phyloP scores from a whole-genome alignment of 2,113 vertebrate species.

The Bambusicola thoracicus region DNA sequence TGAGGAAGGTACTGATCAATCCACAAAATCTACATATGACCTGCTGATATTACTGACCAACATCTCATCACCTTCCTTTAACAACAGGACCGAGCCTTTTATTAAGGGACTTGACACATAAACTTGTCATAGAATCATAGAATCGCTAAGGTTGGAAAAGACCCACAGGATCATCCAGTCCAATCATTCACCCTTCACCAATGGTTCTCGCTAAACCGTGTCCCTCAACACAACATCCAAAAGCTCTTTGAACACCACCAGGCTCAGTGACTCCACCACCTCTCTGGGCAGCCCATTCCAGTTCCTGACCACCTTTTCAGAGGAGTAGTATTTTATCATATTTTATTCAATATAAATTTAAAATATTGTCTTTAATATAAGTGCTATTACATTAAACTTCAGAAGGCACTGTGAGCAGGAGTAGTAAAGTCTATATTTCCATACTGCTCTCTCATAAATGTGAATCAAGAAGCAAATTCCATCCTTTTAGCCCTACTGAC shows the following conservation, averaged over 20 bases:
- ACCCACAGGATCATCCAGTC: no score
- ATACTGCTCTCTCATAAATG: accelerated
- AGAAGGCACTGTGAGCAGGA: background rate
- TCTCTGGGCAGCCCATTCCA: no score
- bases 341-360: background rate
- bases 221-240: no score
- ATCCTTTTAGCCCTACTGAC: background rate
- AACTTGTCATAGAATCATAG: no score
- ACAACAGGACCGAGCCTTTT: background rate
- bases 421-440: accelerated
- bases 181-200: no score
- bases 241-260: no score
- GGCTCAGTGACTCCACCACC: no score
- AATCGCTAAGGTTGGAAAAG: no score
- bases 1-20: background rate
- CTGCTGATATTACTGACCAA: background rate
- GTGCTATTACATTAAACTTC: background rate
- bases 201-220: no score
- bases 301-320: no score
- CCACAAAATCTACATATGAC: background rate
- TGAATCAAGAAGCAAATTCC: background rate
- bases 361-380: background rate
- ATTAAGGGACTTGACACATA: background rate
- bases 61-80: accelerated
- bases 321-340: no score